Base-by-base conservation (phyloP, 2,113 vertebrate species). In the Ranitomeya variabilis region DNA sequence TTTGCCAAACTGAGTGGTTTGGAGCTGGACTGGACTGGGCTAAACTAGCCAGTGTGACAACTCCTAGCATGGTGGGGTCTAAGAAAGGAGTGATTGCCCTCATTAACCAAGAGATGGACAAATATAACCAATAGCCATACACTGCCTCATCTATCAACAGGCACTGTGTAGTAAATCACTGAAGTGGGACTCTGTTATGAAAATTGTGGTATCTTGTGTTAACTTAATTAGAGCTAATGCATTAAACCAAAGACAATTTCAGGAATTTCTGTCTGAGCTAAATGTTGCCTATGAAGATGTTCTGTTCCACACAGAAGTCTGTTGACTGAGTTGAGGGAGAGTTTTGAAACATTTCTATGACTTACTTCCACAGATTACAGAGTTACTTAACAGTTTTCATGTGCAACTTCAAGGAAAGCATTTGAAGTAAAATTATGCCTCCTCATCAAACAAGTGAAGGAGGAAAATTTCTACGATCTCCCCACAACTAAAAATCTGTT, bases 181-280 rank as follows among this genome's bases (percentile, higher is more conserved):
- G n/a, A 81, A 89, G 67, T 87, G 86, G 88, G 73, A 84, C 51
- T 86, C 62, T 55, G n/a, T n/a, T 76, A 90, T 14, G 90, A 91
- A 86, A 90, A 90, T 31, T 31, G 26, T 31, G 26, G 26, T 31
- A 31, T 31, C 2, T 31, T 31, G 26, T 31, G 26, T 31, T 66
- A 66, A 66, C 64, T 66, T 66, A 6, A 66, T 91, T 15, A 66
- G 64, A 11, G 13, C 64, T 66, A 8, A 66, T 66, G 64, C 13
- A 66, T 21, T 66, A 66, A 66, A 66, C 78, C 52, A 80, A 51
- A 55, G 51, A 80, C 90, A 7, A 15, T 66, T 66, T 66, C 64
- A 91, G 54, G 71, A 77, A 54, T 80, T 76, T 69, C 60, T 87
- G 26, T 55, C 84, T 51, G 23, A 89, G 60, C 67, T 89, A 8